Conservation (phyloP, 1,140 invertebrate genomes). For the Penaeus vannamei region DNA sequence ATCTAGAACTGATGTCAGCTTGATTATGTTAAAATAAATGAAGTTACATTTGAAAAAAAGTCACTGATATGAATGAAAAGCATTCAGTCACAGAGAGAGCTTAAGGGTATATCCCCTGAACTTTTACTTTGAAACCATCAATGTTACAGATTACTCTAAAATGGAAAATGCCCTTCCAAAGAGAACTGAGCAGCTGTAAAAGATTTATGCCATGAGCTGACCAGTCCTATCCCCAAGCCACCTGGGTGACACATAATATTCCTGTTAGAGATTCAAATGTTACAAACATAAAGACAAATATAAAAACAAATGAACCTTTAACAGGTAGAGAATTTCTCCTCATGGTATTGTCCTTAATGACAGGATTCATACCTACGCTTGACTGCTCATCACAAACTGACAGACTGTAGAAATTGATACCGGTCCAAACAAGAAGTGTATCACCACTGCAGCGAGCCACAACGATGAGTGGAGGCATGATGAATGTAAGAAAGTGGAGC, state of each 20-base stretch:
- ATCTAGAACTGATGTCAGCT: no score
- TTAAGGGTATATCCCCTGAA: no score
- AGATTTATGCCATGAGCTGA: constrained; percentile 54
- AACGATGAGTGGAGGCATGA: constrained; percentile 66
- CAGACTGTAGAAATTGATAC: constrained; percentile 59
- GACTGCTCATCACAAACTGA: constrained; percentile 61
- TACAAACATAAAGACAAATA: constrained; percentile 21
- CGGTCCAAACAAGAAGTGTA: constrained; percentile 64
- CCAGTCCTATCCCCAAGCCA: constrained; percentile 61
- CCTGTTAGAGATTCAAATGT: constrained; percentile 60
- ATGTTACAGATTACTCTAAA: neutral
- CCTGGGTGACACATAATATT: constrained; percentile 61
- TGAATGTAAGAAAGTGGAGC: constrained; percentile 60
- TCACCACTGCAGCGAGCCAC: constrained; percentile 65
- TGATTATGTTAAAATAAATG: no score
- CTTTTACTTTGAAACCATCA: no score
- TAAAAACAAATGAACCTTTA: constrained; percentile 61
- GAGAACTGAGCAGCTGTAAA: constrained; percentile 23
- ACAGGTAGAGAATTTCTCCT: constrained; percentile 60
- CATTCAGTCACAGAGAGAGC: no score
- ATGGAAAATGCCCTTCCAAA: constrained; percentile 58
- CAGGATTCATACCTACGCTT: constrained; percentile 60
- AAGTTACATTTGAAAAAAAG: no score
- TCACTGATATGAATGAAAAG: no score
- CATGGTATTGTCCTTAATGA: constrained; percentile 54